Evolutionary conservation across 2,797 vertebrate genomes (phyloP).

Genomic region (Myotis findleyi): DNA sequence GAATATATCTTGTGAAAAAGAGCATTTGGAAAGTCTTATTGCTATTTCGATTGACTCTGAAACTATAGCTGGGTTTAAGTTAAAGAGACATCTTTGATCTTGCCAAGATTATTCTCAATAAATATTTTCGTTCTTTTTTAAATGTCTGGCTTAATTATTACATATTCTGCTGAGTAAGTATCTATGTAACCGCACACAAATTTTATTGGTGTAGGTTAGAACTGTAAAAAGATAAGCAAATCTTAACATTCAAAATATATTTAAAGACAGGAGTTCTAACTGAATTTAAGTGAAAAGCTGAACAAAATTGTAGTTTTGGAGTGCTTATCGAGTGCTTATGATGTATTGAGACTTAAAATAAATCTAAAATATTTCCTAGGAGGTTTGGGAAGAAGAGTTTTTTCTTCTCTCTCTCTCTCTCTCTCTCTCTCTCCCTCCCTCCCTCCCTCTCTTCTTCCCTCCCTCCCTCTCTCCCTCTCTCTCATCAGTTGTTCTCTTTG

Average conservation of each 20-base stretch:
- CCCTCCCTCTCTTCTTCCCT: too few relatives aligned
- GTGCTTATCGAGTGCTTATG: background rate
- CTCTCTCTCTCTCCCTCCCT: too few relatives aligned
- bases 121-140: background rate
- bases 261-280: background rate
- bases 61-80: slow-evolving; percentile 13
- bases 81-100: background rate
- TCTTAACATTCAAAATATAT: background rate
- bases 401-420: background rate
- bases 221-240: slow-evolving; percentile 16
- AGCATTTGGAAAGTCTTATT: background rate
- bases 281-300: background rate
- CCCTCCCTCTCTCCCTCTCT: background rate
- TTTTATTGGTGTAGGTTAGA: background rate
- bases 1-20: background rate
- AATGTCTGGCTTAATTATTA: background rate
- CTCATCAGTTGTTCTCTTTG: background rate
- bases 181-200: background rate
- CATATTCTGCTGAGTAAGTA: background rate
- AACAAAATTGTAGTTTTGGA: background rate
- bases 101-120: background rate
- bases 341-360: background rate
- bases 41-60: background rate
- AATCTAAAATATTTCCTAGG: slow-evolving; percentile 25
- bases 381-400: background rate